Evolutionary conservation across 1,140 invertebrate species (phyloP).

Genomic region (Saxidomus purpurata): DNA sequence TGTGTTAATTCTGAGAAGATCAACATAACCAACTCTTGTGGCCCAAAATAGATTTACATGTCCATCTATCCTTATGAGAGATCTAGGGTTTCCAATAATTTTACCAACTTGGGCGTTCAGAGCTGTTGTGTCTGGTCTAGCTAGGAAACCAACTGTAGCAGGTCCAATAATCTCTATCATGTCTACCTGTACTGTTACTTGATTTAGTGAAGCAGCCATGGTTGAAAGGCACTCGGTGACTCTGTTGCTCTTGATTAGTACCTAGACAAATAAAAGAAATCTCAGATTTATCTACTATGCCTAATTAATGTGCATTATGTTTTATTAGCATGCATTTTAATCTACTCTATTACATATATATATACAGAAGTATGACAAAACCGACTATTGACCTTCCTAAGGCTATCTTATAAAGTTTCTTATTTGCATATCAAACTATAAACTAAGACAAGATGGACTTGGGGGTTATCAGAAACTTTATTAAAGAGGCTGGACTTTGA

Average conservation of each 20-base stretch:
- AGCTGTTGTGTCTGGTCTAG: not conserved
- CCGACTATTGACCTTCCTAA: too few relatives aligned
- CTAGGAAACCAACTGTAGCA: conserved; percentile 58
- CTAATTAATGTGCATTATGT: too few relatives aligned
- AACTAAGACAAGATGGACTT: too few relatives aligned
- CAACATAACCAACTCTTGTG: conserved; percentile 48
- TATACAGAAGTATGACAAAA: too few relatives aligned
- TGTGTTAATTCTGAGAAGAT: conserved; percentile 53
- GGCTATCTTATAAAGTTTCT: too few relatives aligned
- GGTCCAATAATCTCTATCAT: conserved; percentile 49
- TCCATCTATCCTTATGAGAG: conserved; percentile 61
- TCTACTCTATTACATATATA: too few relatives aligned
- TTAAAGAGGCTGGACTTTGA: too few relatives aligned
- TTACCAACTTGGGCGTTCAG: conserved; percentile 61
- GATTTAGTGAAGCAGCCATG: conserved; percentile 58
- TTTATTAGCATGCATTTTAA: too few relatives aligned
- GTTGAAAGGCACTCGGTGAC: conserved; percentile 51
- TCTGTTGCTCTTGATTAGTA: conserved; percentile 58
- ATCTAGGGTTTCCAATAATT: conserved; percentile 58
- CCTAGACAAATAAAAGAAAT: not conserved
- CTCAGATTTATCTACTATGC: too few relatives aligned
- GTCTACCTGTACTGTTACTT: conserved; percentile 60
- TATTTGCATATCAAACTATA: too few relatives aligned
- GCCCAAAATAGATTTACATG: conserved; percentile 64
- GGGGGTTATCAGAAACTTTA: too few relatives aligned